These are phyloP conservation scores for Anagrus nilaparvatae DNA, from an alignment of 1,140 invertebrate genomes.

Conservation along the genomic window DNA sequence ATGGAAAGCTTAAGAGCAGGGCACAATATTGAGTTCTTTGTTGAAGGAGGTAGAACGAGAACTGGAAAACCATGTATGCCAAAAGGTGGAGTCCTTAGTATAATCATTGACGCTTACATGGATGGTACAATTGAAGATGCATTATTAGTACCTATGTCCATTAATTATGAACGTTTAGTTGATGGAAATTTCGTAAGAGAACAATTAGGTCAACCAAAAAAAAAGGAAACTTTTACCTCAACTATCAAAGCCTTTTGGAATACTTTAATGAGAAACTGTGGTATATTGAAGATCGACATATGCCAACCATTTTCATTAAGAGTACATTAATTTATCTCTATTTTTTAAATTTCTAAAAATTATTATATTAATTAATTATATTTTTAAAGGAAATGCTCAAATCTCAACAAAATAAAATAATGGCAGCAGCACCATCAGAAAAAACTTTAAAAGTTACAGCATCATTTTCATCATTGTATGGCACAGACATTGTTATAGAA, in stretches of 20 bases:
- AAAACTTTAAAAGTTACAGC: conserved; percentile 51
- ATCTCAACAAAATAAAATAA: conserved; percentile 24
- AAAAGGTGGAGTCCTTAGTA: conserved; percentile 85
- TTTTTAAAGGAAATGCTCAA: conserved; percentile 51
- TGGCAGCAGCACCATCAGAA: conserved; percentile 13
- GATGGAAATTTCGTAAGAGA: conserved; percentile 90
- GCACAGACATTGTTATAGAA: conserved; percentile 66
- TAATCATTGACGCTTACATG: conserved; percentile 82
- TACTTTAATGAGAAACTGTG: conserved; percentile 74
- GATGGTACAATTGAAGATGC: conserved; percentile 84
- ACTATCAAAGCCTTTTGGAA: conserved; percentile 76
- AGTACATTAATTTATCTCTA: conserved; percentile 37
- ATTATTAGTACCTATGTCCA: conserved; percentile 78
- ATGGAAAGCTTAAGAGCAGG: conserved; percentile 70
- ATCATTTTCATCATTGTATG: conserved; percentile 65
- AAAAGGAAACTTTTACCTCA: conserved; percentile 76
- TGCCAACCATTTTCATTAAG: conserved; percentile 88
- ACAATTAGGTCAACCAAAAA: conserved; percentile 77
- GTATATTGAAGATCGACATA: conserved; percentile 83
- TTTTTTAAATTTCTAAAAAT: conserved; percentile 1
- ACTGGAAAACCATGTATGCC: conserved; percentile 85
- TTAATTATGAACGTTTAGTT: conserved; percentile 87
- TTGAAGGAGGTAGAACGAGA: conserved; percentile 86
- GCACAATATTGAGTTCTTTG: conserved; percentile 89
- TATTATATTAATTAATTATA: neutral